phyloP scores from a whole-genome alignment of 1,140 invertebrate genomes.

The Metaphire vulgaris region DNA sequence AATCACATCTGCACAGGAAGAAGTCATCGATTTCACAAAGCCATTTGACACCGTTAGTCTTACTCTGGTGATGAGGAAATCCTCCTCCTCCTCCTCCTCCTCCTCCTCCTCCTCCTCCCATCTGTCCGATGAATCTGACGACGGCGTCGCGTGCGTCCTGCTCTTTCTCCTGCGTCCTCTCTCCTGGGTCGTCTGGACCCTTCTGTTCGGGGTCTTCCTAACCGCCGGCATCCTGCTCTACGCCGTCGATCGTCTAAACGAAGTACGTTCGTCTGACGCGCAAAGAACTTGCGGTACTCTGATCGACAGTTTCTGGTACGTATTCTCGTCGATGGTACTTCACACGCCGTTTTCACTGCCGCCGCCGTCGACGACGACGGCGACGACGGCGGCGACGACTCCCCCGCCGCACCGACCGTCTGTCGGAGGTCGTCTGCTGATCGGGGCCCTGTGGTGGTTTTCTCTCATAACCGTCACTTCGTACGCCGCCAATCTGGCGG shows the following conservation, averaged over 20 bases:
- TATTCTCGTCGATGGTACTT: neutral
- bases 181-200: constrained; percentile 89
- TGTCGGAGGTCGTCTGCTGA: neutral
- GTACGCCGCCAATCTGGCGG: neutral
- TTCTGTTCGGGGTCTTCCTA: constrained; percentile 83
- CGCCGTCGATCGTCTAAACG: constrained; percentile 62
- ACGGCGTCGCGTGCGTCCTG: no score
- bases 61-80: neutral
- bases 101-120: neutral
- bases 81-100: neutral
- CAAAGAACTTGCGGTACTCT: neutral
- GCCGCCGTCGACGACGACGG: no score
- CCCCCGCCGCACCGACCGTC: neutral
- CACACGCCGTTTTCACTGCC: neutral
- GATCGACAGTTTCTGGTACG: neutral
- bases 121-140: neutral
- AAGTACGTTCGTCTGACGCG: neutral
- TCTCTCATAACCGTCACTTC: neutral
- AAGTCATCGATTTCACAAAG: neutral
- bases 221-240: constrained; percentile 88
- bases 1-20: neutral
- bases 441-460: neutral
- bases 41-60: neutral
- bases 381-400: no score
- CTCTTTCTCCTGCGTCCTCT: constrained; percentile 94